Conservation (phyloP, 1,140 invertebrate species). For the Macrobrachium rosenbergii region DNA sequence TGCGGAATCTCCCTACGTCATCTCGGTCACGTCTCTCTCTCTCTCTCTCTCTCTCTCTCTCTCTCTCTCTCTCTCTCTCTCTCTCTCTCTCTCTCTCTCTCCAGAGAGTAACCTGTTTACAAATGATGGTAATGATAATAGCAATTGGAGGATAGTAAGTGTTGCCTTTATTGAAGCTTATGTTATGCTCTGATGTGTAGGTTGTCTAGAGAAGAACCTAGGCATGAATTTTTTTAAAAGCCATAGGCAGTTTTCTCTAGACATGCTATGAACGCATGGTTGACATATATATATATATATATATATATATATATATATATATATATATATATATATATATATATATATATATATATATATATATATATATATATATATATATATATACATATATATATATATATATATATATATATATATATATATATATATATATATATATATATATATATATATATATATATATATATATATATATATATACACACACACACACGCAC, state of each 20-base stretch:
- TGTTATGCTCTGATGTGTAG: too few species aligned
- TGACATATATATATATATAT: neutral
- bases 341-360: neutral
- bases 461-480: constrained; percentile 17
- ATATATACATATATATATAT: constrained; percentile 16
- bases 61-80: too few species aligned
- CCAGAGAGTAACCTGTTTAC: too few species aligned
- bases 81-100: too few species aligned
- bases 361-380: constrained; percentile 22
- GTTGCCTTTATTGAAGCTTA: too few species aligned
- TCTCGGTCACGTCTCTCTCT: too few species aligned
- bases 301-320: neutral
- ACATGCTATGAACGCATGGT: neutral
- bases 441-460: constrained; percentile 11
- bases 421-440: constrained; percentile 22
- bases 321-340: neutral
- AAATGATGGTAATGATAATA: too few species aligned
- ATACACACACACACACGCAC: neutral
- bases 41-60: too few species aligned
- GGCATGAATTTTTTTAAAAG: too few species aligned
- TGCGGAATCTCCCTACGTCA: too few species aligned
- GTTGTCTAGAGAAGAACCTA: too few species aligned
- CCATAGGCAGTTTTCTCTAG: neutral
- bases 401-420: constrained; percentile 10
- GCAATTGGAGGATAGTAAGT: too few species aligned